Evolutionary conservation across 2,797 vertebrate genomes (phyloP).

Genomic region (Melanotaenia nigrans): DNA sequence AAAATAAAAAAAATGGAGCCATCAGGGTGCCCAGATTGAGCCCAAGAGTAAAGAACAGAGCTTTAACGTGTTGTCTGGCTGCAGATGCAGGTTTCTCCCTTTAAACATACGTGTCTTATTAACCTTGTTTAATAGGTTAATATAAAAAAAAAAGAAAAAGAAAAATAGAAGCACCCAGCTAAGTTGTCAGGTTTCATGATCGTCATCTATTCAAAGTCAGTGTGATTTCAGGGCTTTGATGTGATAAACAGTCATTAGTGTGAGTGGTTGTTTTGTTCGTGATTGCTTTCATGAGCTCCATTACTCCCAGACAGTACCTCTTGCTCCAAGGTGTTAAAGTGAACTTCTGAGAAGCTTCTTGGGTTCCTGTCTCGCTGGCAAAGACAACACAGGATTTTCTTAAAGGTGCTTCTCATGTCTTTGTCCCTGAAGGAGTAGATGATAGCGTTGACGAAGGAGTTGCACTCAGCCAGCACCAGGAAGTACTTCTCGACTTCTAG

Average conservation of each 20-base stretch:
- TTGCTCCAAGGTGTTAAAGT: conserved; percentile 79
- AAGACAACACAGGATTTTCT: conserved; percentile 84
- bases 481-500: conserved; percentile 89
- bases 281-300: conserved; percentile 32
- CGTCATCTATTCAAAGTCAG: conserved; percentile 5
- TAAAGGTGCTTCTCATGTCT: conserved; percentile 92
- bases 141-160: neutral
- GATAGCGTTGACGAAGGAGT: conserved; percentile 91
- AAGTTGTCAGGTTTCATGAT: neutral
- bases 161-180: neutral
- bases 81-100: neutral
- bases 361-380: conserved; percentile 36
- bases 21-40: neutral
- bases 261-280: conserved; percentile 38
- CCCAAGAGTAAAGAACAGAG: neutral
- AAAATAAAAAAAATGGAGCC: neutral
- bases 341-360: conserved; percentile 28
- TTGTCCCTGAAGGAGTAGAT: conserved; percentile 93
- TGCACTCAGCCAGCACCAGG: conserved; percentile 92
- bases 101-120: neutral
- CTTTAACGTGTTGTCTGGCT: neutral
- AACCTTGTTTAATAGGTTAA: neutral
- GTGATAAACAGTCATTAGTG: conserved; percentile 24
- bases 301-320: conserved; percentile 82
- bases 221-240: conserved; percentile 4